A percentile compares a stretch with the other conserved stretches of the same genome.
These are phyloP conservation scores for Alentia gelatinosa DNA, from an alignment of 2,888 invertebrate species.

Conservation along the genomic window DNA sequence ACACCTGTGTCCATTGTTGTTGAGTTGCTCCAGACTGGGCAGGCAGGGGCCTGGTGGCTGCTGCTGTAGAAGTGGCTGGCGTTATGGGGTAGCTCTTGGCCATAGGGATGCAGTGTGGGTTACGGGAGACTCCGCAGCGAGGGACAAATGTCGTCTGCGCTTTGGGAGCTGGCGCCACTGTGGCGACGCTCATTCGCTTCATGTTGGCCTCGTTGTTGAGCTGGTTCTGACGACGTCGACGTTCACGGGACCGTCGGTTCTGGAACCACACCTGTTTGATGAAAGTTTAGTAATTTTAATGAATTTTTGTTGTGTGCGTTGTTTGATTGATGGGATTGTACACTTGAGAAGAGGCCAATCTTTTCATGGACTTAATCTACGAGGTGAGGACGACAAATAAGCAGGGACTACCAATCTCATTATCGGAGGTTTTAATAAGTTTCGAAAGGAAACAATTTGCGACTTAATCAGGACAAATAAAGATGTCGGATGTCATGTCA, in stretches of 20 bases:
- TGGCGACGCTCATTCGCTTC: not conserved
- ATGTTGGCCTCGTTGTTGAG: not conserved
- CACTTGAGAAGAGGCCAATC: too few species aligned
- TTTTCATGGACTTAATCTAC: too few species aligned
- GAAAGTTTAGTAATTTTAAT: too few species aligned
- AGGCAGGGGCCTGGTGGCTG: not conserved
- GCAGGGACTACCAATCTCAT: too few species aligned
- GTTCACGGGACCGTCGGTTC: constrained; percentile 7
- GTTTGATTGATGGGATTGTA: too few species aligned
- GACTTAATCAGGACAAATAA: too few species aligned
- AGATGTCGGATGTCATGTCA: too few species aligned
- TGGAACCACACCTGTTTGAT: constrained; percentile 28
- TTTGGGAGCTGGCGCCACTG: not conserved
- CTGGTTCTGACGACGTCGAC: constrained; percentile 20
- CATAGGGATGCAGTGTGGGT: not conserved
- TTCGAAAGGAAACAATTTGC: too few species aligned
- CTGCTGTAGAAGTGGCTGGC: not conserved
- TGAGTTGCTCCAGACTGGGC: not conserved
- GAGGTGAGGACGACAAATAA: too few species aligned
- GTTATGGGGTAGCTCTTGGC: not conserved
- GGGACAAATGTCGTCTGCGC: not conserved
- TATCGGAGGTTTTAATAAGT: too few species aligned
- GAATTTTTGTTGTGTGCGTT: too few species aligned
- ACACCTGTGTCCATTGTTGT: not conserved
- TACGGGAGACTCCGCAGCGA: not conserved